phyloP scores from a whole-genome alignment of 2,797 vertebrate genomes.

The Dryobates pubescens region DNA sequence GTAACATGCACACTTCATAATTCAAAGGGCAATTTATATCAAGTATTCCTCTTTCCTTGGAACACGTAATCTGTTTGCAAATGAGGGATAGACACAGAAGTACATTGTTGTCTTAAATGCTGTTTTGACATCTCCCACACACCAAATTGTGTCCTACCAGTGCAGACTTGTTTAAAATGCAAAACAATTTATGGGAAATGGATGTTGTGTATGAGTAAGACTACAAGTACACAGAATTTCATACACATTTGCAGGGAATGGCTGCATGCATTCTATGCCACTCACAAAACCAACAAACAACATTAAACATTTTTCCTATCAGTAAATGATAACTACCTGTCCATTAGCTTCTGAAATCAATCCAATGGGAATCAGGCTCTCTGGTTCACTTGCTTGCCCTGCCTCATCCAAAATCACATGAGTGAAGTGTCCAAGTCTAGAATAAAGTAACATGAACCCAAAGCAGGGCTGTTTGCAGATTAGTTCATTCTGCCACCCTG shows the following conservation, averaged over 20 bases:
- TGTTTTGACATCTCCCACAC: neutral
- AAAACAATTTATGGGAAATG: neutral
- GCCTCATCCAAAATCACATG: constrained; percentile 96
- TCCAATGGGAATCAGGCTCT: constrained; percentile 90
- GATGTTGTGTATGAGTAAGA: neutral
- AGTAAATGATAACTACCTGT: constrained; percentile 81
- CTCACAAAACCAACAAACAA: neutral
- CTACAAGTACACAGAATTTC: neutral
- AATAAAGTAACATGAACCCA: neutral
- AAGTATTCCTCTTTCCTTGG: neutral
- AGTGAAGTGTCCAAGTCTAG: constrained; percentile 92
- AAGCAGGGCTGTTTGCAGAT: neutral
- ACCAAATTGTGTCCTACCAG: neutral
- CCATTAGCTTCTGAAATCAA: constrained; percentile 87
- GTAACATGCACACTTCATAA: neutral
- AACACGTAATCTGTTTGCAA: neutral
- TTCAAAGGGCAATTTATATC: neutral
- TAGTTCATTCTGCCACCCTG: constrained; percentile 47
- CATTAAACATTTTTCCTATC: neutral
- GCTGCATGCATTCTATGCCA: neutral
- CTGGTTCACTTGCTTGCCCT: constrained; percentile 94
- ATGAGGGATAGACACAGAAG: neutral
- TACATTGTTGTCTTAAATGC: neutral
- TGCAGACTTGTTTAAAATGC: neutral
- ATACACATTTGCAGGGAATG: neutral